Conservation (phyloP, 2,113 vertebrate genomes). For the Megaptera novaeangliae region DNA sequence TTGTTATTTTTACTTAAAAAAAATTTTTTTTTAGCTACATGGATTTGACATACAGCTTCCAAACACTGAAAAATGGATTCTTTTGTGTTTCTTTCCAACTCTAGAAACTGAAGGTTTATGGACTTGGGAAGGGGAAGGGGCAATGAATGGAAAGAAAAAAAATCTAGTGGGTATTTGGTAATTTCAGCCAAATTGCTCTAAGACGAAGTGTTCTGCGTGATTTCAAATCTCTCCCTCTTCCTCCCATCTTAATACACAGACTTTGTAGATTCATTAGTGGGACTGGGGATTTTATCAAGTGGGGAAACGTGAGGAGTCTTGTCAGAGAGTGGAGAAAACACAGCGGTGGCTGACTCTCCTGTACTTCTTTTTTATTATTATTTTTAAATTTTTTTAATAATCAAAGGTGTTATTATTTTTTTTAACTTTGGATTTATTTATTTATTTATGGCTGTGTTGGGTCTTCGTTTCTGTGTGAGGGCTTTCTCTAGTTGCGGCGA, state of each 20-base stretch:
- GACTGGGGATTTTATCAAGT: neutral
- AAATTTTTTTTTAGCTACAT: neutral
- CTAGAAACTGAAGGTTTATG: neutral
- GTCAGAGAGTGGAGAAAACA: neutral
- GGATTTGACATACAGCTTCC: neutral
- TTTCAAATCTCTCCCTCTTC: neutral
- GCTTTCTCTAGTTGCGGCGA: too few species aligned
- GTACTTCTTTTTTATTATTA: neutral
- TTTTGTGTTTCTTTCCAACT: neutral
- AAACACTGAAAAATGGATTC: neutral
- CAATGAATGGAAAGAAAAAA: neutral
- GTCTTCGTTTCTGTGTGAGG: too few species aligned
- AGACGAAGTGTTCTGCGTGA: neutral
- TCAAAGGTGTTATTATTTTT: too few species aligned
- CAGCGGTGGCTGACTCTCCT: fast-evolving
- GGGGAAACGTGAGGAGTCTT: neutral
- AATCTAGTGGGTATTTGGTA: neutral
- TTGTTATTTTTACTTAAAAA: neutral
- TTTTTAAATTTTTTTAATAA: too few species aligned
- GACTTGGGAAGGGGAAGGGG: neutral
- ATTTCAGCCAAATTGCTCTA: neutral
- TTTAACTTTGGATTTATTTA: too few species aligned
- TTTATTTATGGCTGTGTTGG: neutral
- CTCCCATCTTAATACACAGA: neutral
- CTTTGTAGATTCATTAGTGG: neutral